Evolutionary conservation across 2,888 invertebrate species (phyloP).

Genomic region (Seladonia tumulorum): DNA sequence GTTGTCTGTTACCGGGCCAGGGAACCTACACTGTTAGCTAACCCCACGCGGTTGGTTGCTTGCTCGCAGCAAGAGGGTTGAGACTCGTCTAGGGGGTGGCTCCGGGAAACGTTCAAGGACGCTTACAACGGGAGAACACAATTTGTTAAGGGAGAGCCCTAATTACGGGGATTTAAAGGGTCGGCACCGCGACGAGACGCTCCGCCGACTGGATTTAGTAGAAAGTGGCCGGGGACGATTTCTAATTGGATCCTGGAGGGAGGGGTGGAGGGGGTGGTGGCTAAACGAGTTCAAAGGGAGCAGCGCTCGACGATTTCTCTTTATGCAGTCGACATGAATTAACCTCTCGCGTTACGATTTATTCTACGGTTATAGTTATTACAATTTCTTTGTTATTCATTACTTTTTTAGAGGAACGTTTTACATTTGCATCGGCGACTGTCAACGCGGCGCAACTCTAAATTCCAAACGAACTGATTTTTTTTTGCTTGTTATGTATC

Average conservation of each 20-base stretch:
- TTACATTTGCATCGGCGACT: neutral
- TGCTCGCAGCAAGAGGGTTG: conserved; percentile 9
- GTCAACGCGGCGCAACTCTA: neutral
- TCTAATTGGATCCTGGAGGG: neutral
- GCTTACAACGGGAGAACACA: conserved; percentile 37
- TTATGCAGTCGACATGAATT: neutral
- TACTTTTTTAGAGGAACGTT: neutral
- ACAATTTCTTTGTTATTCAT: neutral
- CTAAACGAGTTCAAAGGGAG: conserved; percentile 14
- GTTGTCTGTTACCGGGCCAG: conserved; percentile 34
- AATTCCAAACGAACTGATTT: neutral
- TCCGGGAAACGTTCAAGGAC: conserved; percentile 41
- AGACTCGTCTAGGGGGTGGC: conserved; percentile 4
- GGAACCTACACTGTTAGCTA: neutral
- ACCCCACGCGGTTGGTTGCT: conserved; percentile 8
- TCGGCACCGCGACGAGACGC: neutral
- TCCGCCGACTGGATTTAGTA: conserved; percentile 5
- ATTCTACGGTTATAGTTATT: neutral
- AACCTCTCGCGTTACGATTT: neutral
- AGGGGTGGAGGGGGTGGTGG: too few relatives aligned
- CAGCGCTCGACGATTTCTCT: neutral
- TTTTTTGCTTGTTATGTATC: neutral
- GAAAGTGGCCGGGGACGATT: conserved; percentile 12
- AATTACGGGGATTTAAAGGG: conserved; percentile 50
- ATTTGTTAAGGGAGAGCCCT: conserved; percentile 42